Evolutionary conservation across 2,888 invertebrate species (phyloP), one percentile per base, ranked within the genome.

Genomic region (Acronicta leporina): DNA sequence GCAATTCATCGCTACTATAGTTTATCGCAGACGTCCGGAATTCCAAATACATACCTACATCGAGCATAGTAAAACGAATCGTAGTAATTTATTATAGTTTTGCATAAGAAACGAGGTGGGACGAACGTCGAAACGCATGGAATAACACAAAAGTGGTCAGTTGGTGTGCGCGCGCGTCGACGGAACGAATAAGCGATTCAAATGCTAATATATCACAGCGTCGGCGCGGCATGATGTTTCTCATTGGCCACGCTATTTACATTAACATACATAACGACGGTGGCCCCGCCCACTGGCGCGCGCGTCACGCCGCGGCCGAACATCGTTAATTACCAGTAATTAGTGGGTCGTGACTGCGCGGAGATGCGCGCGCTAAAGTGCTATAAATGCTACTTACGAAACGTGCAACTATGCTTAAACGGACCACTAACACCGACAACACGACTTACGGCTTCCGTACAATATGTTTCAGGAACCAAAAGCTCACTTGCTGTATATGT

Each of bases 171-270:
- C 63, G n/a, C 44, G 63, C 62, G 70, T 80, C 81, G 81, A 81
- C 68, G 80, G 83, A 87, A 88, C 91, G 91, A 91, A 92, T 91
- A 90, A 92, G 85, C 92, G 90, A 89, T 93, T 92, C 91, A 91
- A 94, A 94, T 92, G 92, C 90, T 93, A 94, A 94, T 94, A 94
- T 94, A 93, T 94, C 93, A 94, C 94, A 82, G 87, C 58, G 89
- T 90, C 91, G 90, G 92, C 75, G 85, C 82, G 84, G 81, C 86
- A 86, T 90, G 90, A 90, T 87, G 90, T 68, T 86, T 84, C 89
- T 90, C 88, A 94, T 94, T 94, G 94, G 94, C 87, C 82, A 86
- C 82, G 87, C 80, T 89, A 86, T 91, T 90, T 89, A 88, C 89
- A 94, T 94, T 92, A 92, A 89, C 92, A 93, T 93, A 91, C 84